These are phyloP conservation scores for Drosophila tani DNA, from an alignment of 1,140 invertebrate genomes.

Conservation along the genomic window DNA sequence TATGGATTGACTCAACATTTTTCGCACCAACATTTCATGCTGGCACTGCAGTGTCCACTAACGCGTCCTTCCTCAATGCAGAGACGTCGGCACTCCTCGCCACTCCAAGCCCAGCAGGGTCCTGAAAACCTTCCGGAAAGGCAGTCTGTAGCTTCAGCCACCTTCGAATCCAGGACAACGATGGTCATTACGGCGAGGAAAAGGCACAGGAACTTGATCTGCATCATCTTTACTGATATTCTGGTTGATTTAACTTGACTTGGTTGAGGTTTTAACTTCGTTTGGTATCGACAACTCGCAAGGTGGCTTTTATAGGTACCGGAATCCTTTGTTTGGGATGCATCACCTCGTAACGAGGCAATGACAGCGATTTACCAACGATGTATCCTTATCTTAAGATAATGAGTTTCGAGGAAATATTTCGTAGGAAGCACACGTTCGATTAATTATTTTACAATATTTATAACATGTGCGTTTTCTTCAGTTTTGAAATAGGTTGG, in stretches of 20 bases:
- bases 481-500: too few relatives aligned
- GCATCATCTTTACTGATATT: slow-evolving; percentile 12
- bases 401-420: neutral
- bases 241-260: neutral
- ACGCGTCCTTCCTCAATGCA: slow-evolving; percentile 15
- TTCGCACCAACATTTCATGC: slow-evolving; percentile 28
- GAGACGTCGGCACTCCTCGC: slow-evolving; percentile 14
- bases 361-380: neutral
- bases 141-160: slow-evolving; percentile 7
- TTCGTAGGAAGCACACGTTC: neutral
- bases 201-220: slow-evolving; percentile 9
- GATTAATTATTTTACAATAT: neutral
- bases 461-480: too few relatives aligned
- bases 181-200: slow-evolving; percentile 4
- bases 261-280: neutral
- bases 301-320: neutral
- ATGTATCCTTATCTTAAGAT: neutral
- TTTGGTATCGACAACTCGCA: neutral
- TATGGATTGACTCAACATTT: neutral
- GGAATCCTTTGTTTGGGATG: neutral
- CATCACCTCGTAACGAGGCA: neutral
- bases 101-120: slow-evolving; percentile 6
- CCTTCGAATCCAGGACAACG: neutral
- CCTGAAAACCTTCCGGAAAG: slow-evolving; percentile 2
- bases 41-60: slow-evolving; percentile 18